Conservation (phyloP, 2,797 vertebrate genomes). For the Pyrocephalus nanus region DNA sequence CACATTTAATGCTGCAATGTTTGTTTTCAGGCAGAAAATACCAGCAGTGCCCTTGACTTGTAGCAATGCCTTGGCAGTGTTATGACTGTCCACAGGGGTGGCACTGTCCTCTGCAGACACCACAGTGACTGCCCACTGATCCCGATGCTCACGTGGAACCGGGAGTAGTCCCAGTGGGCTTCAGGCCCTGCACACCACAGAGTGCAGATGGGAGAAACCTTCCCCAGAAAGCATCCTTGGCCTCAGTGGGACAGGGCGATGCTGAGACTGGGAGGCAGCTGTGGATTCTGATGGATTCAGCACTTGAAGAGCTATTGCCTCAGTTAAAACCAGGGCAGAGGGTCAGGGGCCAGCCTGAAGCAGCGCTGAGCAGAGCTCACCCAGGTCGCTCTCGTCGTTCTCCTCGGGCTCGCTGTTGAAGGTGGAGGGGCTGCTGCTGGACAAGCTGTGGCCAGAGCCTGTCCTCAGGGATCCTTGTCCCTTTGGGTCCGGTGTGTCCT, state of each 20-base stretch:
- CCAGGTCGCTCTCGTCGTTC: slow-evolving; percentile 82
- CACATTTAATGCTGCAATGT: background rate
- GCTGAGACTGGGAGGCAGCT: background rate
- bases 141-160: accelerated
- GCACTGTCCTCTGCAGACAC: background rate
- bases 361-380: background rate
- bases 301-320: background rate
- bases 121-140: background rate
- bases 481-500: background rate
- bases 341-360: background rate
- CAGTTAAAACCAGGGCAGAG: background rate
- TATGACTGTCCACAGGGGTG: background rate
- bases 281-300: background rate
- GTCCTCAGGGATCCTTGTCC: slow-evolving; percentile 75
- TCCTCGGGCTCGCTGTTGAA: slow-evolving; percentile 83
- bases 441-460: slow-evolving; percentile 59
- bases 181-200: accelerated
- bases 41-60: background rate
- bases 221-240: background rate
- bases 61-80: background rate
- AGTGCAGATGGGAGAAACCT: background rate
- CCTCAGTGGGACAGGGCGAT: accelerated
- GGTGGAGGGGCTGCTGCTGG: slow-evolving; percentile 59
- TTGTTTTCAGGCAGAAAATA: background rate
- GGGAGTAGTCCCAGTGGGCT: background rate